Conservation (phyloP, 1,140 invertebrate genomes). For the Scaptomyza hsui region DNA sequence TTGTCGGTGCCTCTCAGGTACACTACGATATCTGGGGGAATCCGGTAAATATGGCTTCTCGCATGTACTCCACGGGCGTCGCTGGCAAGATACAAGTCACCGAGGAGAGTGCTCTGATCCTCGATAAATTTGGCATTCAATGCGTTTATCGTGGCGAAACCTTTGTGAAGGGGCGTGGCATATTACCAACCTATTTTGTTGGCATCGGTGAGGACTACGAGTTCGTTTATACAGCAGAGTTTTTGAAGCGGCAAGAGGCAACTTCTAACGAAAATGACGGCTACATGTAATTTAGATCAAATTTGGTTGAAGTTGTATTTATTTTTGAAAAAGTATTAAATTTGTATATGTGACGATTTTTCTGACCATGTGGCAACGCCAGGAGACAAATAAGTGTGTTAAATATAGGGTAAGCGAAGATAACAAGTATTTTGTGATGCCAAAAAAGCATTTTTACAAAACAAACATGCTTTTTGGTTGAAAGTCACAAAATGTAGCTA, state of each 20-base stretch:
- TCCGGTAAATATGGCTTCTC: conserved; percentile 96
- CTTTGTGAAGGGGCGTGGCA: conserved; percentile 31
- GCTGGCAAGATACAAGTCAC: conserved; percentile 92
- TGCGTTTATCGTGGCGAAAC: conserved; percentile 34
- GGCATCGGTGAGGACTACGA: conserved; percentile 7
- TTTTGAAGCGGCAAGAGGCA: neutral
- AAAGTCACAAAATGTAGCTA: no score
- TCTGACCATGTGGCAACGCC: no score
- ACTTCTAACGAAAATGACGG: no score
- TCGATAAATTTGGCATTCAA: conserved; percentile 83
- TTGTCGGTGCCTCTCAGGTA: conserved; percentile 94
- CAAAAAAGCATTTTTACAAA: no score
- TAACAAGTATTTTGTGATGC: no score
- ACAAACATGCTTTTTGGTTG: no score
- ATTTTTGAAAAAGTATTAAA: no score
- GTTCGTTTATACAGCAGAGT: conserved; percentile 1
- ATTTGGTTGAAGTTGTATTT: no score
- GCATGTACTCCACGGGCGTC: conserved; percentile 94
- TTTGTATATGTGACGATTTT: no score
- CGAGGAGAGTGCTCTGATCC: conserved; percentile 88
- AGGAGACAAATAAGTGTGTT: no score
- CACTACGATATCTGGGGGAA: conserved; percentile 95
- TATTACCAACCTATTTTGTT: conserved; percentile 34
- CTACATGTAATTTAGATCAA: no score
- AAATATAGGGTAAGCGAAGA: no score